Conservation (phyloP, 2,113 vertebrate species). For the Dendropsophus ebraccatus region DNA sequence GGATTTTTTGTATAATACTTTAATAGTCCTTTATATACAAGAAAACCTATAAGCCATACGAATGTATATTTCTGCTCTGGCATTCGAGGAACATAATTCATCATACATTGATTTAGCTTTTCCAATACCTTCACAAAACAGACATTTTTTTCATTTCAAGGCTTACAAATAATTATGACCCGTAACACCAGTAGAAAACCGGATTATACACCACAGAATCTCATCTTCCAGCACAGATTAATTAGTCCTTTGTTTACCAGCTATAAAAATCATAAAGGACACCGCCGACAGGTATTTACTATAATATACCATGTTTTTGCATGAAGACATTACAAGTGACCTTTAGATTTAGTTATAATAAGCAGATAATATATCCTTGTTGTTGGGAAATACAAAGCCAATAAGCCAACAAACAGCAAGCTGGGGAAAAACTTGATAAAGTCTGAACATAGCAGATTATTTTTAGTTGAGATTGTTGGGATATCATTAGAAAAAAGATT, state of each 20-base stretch:
- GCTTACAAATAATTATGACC: no score
- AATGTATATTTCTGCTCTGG: no score
- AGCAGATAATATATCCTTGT: not conserved
- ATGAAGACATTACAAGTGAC: not conserved
- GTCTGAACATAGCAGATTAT: no score
- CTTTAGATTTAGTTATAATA: not conserved
- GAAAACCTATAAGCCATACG: no score
- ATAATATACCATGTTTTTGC: not conserved
- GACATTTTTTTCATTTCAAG: no score
- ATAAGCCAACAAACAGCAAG: not conserved
- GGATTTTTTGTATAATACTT: no score
- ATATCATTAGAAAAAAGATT: not conserved
- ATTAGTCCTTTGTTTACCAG: not conserved
- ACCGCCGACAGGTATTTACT: not conserved
- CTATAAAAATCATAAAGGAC: not conserved
- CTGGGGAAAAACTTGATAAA: not conserved
- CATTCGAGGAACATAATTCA: no score
- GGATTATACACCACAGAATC: not conserved
- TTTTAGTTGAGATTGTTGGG: not conserved
- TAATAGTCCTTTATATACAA: no score
- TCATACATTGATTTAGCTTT: no score
- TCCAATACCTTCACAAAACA: no score
- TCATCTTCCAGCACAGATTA: not conserved
- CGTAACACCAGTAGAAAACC: no score
- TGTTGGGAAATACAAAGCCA: not conserved